A percentile compares a stretch with the other conserved stretches of the same genome.
These are phyloP conservation scores for Saccostrea cuccullata DNA, from an alignment of 1,140 invertebrate genomes.

Conservation along the genomic window DNA sequence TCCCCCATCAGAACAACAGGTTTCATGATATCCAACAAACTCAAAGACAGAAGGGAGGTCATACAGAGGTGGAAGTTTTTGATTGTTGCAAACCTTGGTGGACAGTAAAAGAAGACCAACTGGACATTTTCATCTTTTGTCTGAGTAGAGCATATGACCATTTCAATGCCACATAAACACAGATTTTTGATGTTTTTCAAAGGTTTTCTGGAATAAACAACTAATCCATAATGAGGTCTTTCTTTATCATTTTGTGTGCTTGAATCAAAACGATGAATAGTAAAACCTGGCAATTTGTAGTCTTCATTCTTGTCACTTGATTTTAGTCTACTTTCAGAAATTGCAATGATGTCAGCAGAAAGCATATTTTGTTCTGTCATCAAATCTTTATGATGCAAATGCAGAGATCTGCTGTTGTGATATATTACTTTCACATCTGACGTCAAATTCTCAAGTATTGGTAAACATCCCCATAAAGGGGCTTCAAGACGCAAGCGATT, in stretches of 20 bases:
- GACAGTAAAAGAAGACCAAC: slow-evolving; percentile 33
- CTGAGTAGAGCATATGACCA: no score
- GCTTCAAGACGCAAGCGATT: slow-evolving; percentile 44
- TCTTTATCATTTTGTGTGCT: not conserved
- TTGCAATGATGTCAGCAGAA: slow-evolving; percentile 45
- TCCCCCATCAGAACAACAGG: not conserved
- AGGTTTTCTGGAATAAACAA: no score
- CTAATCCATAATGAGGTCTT: not conserved
- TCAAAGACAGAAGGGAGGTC: not conserved
- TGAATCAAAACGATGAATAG: not conserved
- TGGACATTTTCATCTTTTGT: not conserved
- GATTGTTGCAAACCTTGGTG: slow-evolving; percentile 20
- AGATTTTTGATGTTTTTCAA: not conserved
- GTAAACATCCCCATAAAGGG: slow-evolving; percentile 10
- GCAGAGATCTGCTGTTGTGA: slow-evolving; percentile 49
- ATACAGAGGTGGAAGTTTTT: not conserved
- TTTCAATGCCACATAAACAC: not conserved
- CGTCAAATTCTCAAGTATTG: not conserved
- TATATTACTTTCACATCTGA: slow-evolving; percentile 42
- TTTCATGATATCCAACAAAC: not conserved
- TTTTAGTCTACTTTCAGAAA: slow-evolving; percentile 44
- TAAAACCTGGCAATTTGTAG: not conserved
- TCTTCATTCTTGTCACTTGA: slow-evolving; percentile 12
- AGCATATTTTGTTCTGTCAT: slow-evolving; percentile 40
- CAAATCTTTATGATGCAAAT: slow-evolving; percentile 47